Percentiles rank a stretch among this genome's conserved stretches.
Evolutionary conservation across 1,140 invertebrate species (phyloP).

Genomic region (Heliconius congener): DNA sequence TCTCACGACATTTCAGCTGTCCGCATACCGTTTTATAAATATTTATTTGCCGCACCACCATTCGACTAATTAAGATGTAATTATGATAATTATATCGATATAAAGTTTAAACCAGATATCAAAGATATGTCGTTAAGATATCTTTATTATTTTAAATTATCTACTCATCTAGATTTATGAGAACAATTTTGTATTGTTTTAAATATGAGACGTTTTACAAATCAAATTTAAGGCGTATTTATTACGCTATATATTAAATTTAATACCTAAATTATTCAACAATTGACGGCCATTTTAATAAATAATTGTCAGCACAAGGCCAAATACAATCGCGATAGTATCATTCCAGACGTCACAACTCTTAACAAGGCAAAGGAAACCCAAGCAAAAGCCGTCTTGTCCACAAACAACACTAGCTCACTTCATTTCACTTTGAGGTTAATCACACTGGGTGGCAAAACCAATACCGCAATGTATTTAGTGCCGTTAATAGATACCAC

Average conservation of each 20-base stretch:
- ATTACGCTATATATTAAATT: no score
- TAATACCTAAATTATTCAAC: background rate
- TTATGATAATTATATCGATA: slow-evolving; percentile 1
- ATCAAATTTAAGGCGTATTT: no score
- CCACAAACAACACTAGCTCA: slow-evolving; percentile 37
- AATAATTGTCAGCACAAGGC: slow-evolving; percentile 29
- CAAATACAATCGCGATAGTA: slow-evolving; percentile 14
- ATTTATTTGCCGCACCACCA: background rate
- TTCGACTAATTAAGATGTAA: background rate
- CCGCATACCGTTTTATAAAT: background rate
- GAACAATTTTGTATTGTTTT: background rate
- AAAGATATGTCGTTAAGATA: background rate
- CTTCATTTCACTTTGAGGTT: slow-evolving; percentile 49
- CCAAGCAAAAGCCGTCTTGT: slow-evolving; percentile 39
- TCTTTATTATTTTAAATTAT: background rate
- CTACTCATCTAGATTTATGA: background rate
- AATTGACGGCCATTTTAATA: slow-evolving; percentile 13
- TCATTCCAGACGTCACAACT: slow-evolving; percentile 22
- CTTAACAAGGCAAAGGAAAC: slow-evolving; percentile 41
- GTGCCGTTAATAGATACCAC: slow-evolving; percentile 46
- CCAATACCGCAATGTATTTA: slow-evolving; percentile 40
- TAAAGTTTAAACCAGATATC: background rate
- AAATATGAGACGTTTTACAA: background rate
- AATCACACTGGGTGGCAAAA: slow-evolving; percentile 48
- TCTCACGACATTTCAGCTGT: slow-evolving; percentile 6